Conservation (phyloP, 2,888 invertebrate species). For the Griposia aprilina region DNA sequence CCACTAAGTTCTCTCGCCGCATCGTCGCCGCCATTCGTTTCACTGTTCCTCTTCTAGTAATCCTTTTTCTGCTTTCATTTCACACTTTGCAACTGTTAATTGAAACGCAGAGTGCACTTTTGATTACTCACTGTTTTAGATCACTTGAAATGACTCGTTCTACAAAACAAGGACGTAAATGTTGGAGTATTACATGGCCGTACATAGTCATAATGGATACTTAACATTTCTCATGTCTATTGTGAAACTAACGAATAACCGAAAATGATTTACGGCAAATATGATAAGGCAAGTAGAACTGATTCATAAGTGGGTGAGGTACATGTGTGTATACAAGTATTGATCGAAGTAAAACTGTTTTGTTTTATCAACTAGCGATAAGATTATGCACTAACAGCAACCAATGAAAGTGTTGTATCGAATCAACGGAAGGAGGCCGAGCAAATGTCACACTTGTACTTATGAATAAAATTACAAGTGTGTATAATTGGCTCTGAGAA, state of each 20-base stretch:
- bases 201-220: constrained; percentile 35
- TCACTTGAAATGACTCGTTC: constrained; percentile 55
- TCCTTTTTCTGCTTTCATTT: constrained; percentile 78
- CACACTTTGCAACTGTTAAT: constrained; percentile 77
- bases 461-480: constrained; percentile 42
- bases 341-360: constrained; percentile 80
- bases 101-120: constrained; percentile 68
- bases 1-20: constrained; percentile 77
- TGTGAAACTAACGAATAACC: constrained; percentile 41
- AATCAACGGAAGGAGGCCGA: constrained; percentile 74
- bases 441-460: constrained; percentile 45
- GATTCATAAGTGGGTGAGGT: constrained; percentile 68
- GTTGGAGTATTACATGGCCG: constrained; percentile 75
- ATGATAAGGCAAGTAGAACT: constrained; percentile 58
- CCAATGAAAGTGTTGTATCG: constrained; percentile 76
- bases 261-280: constrained; percentile 43
- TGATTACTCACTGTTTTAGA: constrained; percentile 62
- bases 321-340: constrained; percentile 73
- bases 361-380: constrained; percentile 85
- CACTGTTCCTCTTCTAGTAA: constrained; percentile 79
- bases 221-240: constrained; percentile 29
- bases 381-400: constrained; percentile 80
- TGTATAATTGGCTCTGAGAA: not conserved
- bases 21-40: constrained; percentile 83
- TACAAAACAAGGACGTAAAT: constrained; percentile 60